Evolutionary conservation across 2,888 invertebrate genomes (phyloP), one percentile per base, ranked within the genome.

Genomic region (Mermis nigrescens): DNA sequence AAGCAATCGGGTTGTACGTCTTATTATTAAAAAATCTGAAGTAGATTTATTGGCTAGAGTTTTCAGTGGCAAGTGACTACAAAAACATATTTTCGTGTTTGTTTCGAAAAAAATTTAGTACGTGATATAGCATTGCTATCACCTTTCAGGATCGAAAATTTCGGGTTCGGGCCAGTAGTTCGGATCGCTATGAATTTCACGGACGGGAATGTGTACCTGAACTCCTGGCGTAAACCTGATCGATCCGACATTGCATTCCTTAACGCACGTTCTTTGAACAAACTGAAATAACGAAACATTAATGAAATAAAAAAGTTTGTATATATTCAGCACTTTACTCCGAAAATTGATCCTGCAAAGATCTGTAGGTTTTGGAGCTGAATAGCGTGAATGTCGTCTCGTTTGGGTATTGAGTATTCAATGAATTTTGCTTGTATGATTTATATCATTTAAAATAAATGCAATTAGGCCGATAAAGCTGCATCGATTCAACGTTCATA

Each of bases 141-240:
- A 38, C 62, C 68, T 56, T 31, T 68, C 67, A 1, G 69, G 69
- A 22, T 61, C 56, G 61, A 69, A 69, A 7, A 63, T 59, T 3
- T 63, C 57, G 1, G 69, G 63, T 27, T 67, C 61, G 2, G 65
- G 62, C 68, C 68, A 69, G 26, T 63, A 57, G 19, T 63, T 48
- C 7, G 62, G 61, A 29, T 61, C 58, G 1, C 56, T 55, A 45
- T 66, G 66, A 12, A 66, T 60, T 1, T 61, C 58, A 52, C 64
- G 60, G 2, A 62, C 60, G 1, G 63, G 62, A 1, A 62, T 45
- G 7, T 53, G 51, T 15, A 66, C 61, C 31, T 52, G 45, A 12
- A 62, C 57, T 7, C 66, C 68, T 31, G 63, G 62, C 0, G 62
- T 60, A 46, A 64, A 59, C 19, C 59, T 59, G 38, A 64, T 60